Evolutionary conservation across 2,797 vertebrate species (phyloP), one percentile per base, ranked within the genome.

Genomic region (Scomberomorus guttatus): DNA sequence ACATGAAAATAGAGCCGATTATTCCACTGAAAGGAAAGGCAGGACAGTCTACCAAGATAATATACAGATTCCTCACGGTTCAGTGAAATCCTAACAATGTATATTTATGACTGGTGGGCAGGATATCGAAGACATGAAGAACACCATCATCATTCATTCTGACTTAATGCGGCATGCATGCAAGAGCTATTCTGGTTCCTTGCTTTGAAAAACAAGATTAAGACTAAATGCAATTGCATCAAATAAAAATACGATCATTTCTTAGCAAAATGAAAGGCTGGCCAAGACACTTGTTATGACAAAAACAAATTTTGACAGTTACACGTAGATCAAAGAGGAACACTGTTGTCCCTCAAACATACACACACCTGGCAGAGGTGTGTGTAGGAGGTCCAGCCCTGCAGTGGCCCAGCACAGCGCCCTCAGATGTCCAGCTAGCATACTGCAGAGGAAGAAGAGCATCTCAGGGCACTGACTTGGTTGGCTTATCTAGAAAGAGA

Each of bases 391-490:
- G 29, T 92, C 81, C 71, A 99, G 94, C 39, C 92, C 95, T 0
- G 86, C 24, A 0, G 90, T 90, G 0, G 96, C 90, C 83, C 94
- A 96, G 83, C 88, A 95, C 24, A 96, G 90, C 4, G 95, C 92
- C 86, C 92, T 94, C 90, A 98, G 93, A 79, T 96, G 64, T 0
- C 96, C 97, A 51, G 95, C 91, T 22, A 98, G 93, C 84, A 99
- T 94, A 52, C 92, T 94, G 89, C 97, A 97, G 66, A 99, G 95
- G 91, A 98, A 98, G 81, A 97, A 94, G 27, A 97, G 94, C 90
- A 97, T 93, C 60, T 96, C 94, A 0, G 96, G 95, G 90, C 95
- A 96, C 77, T 90, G 94, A 0, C 86, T 91, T 2, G 95, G 94
- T 80, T 95, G 95, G 76, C 94, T 96, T 74, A 98, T 88, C 97